These are phyloP conservation scores for Ophion costatus DNA, from an alignment of 2,888 invertebrate genomes.

Conservation along the genomic window DNA sequence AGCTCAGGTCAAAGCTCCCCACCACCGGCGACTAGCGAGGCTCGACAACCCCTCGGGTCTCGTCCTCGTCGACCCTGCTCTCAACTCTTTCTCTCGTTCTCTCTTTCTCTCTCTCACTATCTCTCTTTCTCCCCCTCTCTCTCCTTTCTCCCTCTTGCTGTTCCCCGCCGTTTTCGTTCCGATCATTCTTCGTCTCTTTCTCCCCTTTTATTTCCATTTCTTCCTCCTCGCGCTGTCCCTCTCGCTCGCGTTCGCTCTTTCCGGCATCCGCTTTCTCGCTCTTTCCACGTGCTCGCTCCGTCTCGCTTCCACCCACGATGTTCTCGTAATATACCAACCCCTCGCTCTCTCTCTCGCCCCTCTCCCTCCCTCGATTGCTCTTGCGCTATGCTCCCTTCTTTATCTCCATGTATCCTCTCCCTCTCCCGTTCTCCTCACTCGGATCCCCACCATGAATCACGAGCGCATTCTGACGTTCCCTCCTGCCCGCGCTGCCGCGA, in stretches of 20 bases:
- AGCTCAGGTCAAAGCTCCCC: conserved; percentile 83
- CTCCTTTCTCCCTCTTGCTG: conserved; percentile 62
- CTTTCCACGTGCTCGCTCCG: conserved; percentile 8
- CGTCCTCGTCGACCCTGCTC: conserved; percentile 66
- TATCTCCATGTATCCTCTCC: conserved; percentile 39
- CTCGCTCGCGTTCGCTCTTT: neutral
- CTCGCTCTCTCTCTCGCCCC: conserved; percentile 38
- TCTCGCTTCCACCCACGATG: conserved; percentile 29
- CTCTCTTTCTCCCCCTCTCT: conserved; percentile 65
- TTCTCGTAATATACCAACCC: conserved; percentile 53
- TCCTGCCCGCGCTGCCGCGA: conserved; percentile 16
- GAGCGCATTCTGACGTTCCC: conserved; percentile 60
- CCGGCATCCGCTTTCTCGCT: conserved; percentile 46
- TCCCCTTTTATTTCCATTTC: neutral
- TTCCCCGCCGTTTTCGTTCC: neutral
- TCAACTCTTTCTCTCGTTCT: conserved; percentile 46
- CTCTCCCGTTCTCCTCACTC: conserved; percentile 56
- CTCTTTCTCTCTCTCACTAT: conserved; percentile 43
- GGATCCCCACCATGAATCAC: conserved; percentile 61
- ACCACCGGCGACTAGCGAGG: conserved; percentile 63
- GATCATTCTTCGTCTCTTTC: neutral
- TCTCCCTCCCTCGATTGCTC: conserved; percentile 39
- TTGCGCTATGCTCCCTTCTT: conserved; percentile 9
- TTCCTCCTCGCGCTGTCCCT: too few relatives aligned
- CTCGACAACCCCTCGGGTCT: conserved; percentile 68